A percentile compares a stretch with the other conserved stretches of the same genome.
Conservation (phyloP, 2,113 vertebrate species). For the Burhinus oedicnemus region DNA sequence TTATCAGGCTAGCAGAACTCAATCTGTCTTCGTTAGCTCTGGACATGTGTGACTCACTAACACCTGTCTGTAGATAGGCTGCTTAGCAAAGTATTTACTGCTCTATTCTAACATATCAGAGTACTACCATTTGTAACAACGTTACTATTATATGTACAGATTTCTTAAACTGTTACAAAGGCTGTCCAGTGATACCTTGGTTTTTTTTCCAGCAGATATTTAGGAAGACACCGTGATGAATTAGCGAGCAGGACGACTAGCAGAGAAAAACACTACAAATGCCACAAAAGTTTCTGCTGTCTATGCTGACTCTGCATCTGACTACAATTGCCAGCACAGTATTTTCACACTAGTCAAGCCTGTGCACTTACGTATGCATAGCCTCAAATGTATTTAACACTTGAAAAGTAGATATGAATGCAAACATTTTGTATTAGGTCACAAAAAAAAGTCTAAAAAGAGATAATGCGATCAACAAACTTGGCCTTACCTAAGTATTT, state of each 20-base stretch:
- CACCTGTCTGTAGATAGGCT: neutral
- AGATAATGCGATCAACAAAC: neutral
- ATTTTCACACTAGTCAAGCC: neutral
- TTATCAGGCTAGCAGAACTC: neutral
- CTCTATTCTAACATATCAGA: neutral
- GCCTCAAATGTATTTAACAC: neutral
- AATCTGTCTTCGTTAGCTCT: neutral
- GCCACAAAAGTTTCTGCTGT: accelerated
- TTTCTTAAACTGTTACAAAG: neutral
- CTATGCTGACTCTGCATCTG: neutral
- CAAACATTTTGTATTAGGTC: neutral
- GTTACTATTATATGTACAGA: accelerated
- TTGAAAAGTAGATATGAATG: neutral
- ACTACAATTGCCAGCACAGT: neutral
- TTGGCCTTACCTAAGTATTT: neutral
- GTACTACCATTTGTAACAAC: neutral
- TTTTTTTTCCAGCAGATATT: neutral
- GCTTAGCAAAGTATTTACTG: neutral
- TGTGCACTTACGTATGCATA: accelerated
- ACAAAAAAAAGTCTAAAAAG: neutral
- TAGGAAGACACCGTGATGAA: neutral
- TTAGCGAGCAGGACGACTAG: neutral
- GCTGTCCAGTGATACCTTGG: neutral
- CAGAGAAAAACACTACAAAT: neutral
- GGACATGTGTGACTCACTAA: accelerated